Percentiles rank a stretch among this genome's conserved stretches.
Evolutionary conservation across 2,797 vertebrate genomes (phyloP).

Genomic region (Triplophysa yarkandensis): DNA sequence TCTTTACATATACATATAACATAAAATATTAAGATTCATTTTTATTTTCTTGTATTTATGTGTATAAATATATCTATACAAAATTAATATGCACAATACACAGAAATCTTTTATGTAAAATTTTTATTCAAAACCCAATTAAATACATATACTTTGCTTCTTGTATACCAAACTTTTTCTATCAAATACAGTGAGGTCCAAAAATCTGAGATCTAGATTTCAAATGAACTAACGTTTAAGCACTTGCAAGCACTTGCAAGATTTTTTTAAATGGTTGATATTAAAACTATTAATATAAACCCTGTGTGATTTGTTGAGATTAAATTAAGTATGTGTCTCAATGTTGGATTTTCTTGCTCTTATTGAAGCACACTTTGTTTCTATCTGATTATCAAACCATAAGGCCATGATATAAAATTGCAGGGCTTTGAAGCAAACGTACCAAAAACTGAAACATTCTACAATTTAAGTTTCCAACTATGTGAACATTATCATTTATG

Average conservation of each 20-base stretch:
- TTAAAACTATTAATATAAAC: no score
- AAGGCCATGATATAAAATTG: not conserved
- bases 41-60: no score
- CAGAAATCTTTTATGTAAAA: no score
- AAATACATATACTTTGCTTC: not conserved
- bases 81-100: no score
- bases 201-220: not conserved
- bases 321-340: no score
- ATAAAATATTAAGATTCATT: no score
- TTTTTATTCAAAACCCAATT: slow-evolving; percentile 4
- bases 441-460: not conserved
- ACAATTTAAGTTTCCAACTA: not conserved
- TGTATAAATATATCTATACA: no score
- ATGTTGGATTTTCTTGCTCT: not conserved
- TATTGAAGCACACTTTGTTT: not conserved
- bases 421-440: not conserved
- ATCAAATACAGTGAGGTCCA: not conserved
- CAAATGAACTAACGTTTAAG: not conserved
- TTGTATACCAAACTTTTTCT: no score
- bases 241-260: not conserved
- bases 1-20: no score
- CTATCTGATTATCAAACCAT: not conserved
- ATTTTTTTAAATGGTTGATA: no score
- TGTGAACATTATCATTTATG: not conserved
- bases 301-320: no score